Percentiles rank a stretch among this genome's conserved stretches.
These are phyloP conservation scores for Noctilio leporinus DNA, from an alignment of 2,113 vertebrate species.

Conservation along the genomic window DNA sequence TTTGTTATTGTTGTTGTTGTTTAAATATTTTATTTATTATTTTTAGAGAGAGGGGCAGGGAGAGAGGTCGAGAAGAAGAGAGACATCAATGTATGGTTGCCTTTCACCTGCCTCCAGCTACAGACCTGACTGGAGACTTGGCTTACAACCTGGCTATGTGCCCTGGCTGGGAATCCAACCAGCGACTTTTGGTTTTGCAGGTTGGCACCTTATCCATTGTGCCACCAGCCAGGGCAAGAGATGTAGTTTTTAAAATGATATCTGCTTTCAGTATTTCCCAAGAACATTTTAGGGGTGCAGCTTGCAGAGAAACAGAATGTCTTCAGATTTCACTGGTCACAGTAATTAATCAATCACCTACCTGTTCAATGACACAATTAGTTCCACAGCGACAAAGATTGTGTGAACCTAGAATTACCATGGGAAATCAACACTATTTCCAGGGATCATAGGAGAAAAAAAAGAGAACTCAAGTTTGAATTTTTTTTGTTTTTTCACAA, in stretches of 20 bases:
- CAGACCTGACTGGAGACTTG: no score
- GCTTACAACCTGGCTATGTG: no score
- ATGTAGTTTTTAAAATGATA: background rate
- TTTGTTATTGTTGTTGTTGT: no score
- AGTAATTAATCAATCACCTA: conserved; percentile 43
- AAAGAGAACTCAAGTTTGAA: background rate
- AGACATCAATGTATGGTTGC: no score
- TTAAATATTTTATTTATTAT: no score
- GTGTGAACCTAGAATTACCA: background rate
- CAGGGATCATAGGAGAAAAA: background rate
- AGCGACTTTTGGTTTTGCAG: no score
- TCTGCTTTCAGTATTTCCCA: background rate
- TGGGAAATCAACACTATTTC: background rate
- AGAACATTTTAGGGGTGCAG: background rate
- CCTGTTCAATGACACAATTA: background rate
- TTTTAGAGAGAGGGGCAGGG: no score
- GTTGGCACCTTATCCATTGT: no score
- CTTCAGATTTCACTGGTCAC: background rate
- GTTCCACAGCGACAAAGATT: background rate
- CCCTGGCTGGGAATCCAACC: no score
- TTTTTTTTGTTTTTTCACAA: background rate
- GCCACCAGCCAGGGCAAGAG: no score
- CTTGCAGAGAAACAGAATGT: conserved; percentile 5
- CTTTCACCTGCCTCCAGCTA: no score
- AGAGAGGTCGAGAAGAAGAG: no score